Evolutionary conservation across 2,797 vertebrate species (phyloP).

Genomic region (Acomys russatus): DNA sequence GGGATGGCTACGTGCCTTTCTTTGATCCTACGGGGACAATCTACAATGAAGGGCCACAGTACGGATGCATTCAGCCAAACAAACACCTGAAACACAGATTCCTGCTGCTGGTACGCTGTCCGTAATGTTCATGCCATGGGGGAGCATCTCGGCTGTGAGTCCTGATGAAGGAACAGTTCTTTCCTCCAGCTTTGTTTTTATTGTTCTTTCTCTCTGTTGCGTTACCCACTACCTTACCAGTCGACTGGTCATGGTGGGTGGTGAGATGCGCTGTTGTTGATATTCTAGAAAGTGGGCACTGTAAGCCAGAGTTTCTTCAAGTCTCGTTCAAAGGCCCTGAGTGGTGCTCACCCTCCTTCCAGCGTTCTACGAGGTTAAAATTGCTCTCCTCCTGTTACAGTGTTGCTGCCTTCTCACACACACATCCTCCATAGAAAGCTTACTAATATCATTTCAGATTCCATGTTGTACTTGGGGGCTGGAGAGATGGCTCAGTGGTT

Average conservation of each 20-base stretch:
- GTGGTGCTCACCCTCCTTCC: not conserved
- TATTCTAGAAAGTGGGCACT: not conserved
- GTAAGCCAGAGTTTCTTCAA: not conserved
- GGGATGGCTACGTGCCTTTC: constrained; percentile 97
- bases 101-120: constrained; percentile 94
- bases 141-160: not conserved
- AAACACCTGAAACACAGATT: constrained; percentile 97
- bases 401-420: not conserved
- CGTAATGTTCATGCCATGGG: not conserved
- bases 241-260: not conserved
- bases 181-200: not conserved
- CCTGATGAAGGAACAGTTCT: not conserved
- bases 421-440: not conserved
- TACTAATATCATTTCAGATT: not conserved
- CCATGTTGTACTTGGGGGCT: not conserved
- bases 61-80: constrained; percentile 98
- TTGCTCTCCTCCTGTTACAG: not conserved
- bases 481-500: not conserved
- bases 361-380: not conserved
- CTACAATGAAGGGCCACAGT: constrained; percentile 98
- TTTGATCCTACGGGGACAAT: constrained; percentile 98
- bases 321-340: not conserved
- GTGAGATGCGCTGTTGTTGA: not conserved
- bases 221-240: not conserved
- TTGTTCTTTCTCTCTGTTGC: constrained; percentile 32